Conservation (phyloP, 2,113 vertebrate genomes). For the Gobius niger region DNA sequence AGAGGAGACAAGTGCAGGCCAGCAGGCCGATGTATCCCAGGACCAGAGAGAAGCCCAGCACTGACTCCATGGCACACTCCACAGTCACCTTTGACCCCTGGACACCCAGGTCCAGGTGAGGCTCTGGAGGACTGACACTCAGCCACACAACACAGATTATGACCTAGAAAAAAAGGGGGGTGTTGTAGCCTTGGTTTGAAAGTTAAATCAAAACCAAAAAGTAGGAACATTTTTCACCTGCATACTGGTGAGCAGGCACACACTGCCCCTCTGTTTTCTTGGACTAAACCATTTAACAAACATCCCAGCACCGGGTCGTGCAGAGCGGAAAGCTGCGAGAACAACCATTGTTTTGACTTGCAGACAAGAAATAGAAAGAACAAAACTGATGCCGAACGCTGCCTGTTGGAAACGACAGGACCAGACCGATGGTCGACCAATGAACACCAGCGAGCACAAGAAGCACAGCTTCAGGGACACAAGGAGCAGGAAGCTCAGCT, state of each 20-base stretch:
- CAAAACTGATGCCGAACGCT: slow-evolving; percentile 77
- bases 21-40: slow-evolving; percentile 78
- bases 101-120: slow-evolving; percentile 54
- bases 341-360: slow-evolving; percentile 77
- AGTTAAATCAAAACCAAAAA: no score
- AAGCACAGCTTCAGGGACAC: slow-evolving; percentile 76
- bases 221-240: slow-evolving; percentile 32
- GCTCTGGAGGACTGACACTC: slow-evolving; percentile 61
- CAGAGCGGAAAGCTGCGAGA: slow-evolving; percentile 68
- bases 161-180: slow-evolving; percentile 45
- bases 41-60: slow-evolving; percentile 70
- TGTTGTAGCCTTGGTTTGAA: not conserved
- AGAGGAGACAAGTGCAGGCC: slow-evolving; percentile 67
- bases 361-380: slow-evolving; percentile 74
- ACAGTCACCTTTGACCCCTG: slow-evolving; percentile 68
- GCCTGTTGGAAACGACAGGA: slow-evolving; percentile 76
- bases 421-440: slow-evolving; percentile 69
- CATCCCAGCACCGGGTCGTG: slow-evolving; percentile 55
- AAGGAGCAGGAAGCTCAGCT: slow-evolving; percentile 76
- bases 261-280: slow-evolving; percentile 69
- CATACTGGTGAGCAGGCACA: slow-evolving; percentile 52
- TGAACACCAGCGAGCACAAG: slow-evolving; percentile 76
- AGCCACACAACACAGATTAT: slow-evolving; percentile 74
- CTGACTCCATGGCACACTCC: slow-evolving; percentile 70
- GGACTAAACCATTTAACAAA: slow-evolving; percentile 73